Evolutionary conservation across 2,797 vertebrate genomes (phyloP).

Genomic region (Oreochromis grahami): DNA sequence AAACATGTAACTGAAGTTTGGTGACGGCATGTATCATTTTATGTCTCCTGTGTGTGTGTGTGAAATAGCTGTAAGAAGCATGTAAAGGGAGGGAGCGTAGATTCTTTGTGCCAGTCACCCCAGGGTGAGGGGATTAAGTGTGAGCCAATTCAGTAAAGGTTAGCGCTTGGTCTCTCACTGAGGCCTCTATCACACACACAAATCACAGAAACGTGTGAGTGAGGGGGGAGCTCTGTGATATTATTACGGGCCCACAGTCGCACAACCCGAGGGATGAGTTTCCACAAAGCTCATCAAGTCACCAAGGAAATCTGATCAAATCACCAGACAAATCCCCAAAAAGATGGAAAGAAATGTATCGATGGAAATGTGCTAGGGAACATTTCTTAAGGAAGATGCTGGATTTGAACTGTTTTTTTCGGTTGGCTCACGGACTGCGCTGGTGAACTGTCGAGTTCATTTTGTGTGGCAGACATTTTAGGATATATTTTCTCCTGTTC

Average conservation of each 20-base stretch:
- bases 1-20: neutral
- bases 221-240: constrained; percentile 37
- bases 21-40: neutral
- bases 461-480: constrained; percentile 56
- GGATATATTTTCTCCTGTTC: constrained; percentile 21
- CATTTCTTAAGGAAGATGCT: neutral
- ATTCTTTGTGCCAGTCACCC: constrained; percentile 32
- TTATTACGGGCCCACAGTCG: constrained; percentile 45
- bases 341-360: neutral
- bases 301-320: constrained; percentile 36
- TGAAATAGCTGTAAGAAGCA: neutral
- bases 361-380: neutral
- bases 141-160: constrained; percentile 73
- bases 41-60: neutral
- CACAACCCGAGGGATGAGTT: constrained; percentile 38
- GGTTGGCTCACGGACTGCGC: neutral
- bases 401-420: neutral
- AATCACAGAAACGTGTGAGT: constrained; percentile 43
- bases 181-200: constrained; percentile 61
- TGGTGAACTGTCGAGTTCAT: neutral
- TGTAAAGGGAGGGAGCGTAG: neutral
- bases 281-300: constrained; percentile 51
- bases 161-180: constrained; percentile 67
- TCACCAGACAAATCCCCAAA: constrained; percentile 18
- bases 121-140: constrained; percentile 68